Base-by-base conservation (phyloP, 2,797 vertebrate species). In the Apodemus agrarius region DNA sequence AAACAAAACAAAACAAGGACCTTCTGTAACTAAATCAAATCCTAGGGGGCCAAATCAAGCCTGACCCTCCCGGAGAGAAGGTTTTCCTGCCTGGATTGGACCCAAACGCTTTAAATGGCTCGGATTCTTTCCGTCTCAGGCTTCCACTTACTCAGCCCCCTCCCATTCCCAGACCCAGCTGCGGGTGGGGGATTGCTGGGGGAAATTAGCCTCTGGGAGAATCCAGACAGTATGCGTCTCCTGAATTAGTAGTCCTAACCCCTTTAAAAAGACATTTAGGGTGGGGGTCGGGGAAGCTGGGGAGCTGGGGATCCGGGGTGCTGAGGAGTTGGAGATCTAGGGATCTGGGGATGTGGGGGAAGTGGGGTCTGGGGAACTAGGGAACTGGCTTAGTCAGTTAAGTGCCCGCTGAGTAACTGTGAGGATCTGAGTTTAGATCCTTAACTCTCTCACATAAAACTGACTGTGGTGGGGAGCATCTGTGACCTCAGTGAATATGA, bases 1-100 rank as follows among this genome's bases (percentile, higher is more conserved):
- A 43, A 80, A 63, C 37, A 63, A 65, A 46, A 80, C 29, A 84
- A 8, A 59, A 57, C 54, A 82, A 52, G 37, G 9, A 9, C 22
- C 46, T 96, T 26, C 57, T 40, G 40, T 88, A 74, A 69, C 46
- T 75, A 76, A 96, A 88, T 74, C 72, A n/a, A 94, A 93, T 63
- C 40, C 65, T 49, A 82, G 87, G 65, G 72, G 91, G 63, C n/a
- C 69, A 26, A 78, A 49, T 85, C 52, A 57, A 49, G 34, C 29
- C 49, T 46, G 1, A 12, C 24, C 40, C 63, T 17, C 40, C 37
- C 8, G 37, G 46, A 59, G 46, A 67, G 37, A 74, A 37, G n/a
- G 26, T 46, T 75, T 43, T 31, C 13, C 31, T 7, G 31, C 26
- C 24, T n/a, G 26, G 63, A 6, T 72, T 21, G 31, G 11, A 65